Evolutionary conservation across 2,113 vertebrate species (phyloP).

Genomic region (Choloepus hoffmanni): DNA sequence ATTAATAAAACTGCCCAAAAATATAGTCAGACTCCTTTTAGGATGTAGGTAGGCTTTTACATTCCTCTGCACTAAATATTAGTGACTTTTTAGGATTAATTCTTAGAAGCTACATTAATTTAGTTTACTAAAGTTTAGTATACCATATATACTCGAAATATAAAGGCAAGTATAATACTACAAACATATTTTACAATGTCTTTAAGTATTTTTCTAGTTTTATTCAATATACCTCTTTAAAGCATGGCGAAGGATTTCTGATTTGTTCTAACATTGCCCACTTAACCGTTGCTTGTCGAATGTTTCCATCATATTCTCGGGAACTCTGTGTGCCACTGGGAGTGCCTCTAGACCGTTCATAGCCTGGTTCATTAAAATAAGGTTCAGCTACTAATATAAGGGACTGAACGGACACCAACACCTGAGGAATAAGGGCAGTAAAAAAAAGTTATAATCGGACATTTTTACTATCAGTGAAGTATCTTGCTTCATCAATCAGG

Average conservation of each 20-base stretch:
- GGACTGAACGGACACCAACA: slow-evolving; percentile 98
- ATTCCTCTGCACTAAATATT: not conserved
- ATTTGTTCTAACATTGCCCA: slow-evolving; percentile 99
- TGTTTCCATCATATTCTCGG: slow-evolving; percentile 98
- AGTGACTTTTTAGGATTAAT: not conserved
- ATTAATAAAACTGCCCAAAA: not conserved
- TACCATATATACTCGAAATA: not conserved
- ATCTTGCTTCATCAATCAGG: not conserved
- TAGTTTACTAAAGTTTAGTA: not conserved
- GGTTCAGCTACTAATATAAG: slow-evolving; percentile 98
- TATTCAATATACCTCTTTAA: slow-evolving; percentile 94
- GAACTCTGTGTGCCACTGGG: slow-evolving; percentile 99
- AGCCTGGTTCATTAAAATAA: slow-evolving; percentile 99
- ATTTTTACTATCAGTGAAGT: not conserved
- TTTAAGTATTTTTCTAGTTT: not conserved
- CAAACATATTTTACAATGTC: not conserved
- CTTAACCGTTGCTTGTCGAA: slow-evolving; percentile 97
- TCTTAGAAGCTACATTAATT: slow-evolving; percentile 8
- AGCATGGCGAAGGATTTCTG: slow-evolving; percentile 97
- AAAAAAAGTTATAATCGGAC: not conserved
- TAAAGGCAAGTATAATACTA: slow-evolving; percentile 3
- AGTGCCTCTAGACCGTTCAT: slow-evolving; percentile 96
- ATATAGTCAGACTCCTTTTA: not conserved
- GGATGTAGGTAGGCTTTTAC: not conserved
- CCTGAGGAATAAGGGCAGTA: slow-evolving; percentile 86